Conservation (phyloP, 2,113 vertebrate species). For the Chinchilla lanigera region DNA sequence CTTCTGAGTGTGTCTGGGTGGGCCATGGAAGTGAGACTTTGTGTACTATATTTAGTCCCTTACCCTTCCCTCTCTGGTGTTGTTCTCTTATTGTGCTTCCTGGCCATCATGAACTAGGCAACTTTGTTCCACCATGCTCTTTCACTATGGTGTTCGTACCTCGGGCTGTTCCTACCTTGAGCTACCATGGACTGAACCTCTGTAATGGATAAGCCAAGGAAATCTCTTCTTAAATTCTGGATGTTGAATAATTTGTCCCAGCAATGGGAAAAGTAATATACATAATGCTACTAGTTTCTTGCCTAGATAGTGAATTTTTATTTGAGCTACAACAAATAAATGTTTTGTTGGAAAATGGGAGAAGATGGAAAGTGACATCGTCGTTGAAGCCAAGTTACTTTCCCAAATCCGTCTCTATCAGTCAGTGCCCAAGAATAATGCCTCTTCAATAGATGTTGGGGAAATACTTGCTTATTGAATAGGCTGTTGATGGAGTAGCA, state of each 20-base stretch:
- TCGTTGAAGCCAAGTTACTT: neutral
- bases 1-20: neutral
- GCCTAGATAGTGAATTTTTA: neutral
- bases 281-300: neutral
- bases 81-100: neutral
- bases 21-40: neutral
- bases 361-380: neutral
- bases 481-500: neutral
- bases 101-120: neutral
- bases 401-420: neutral
- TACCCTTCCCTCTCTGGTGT: neutral
- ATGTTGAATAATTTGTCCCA: neutral
- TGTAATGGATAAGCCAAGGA: neutral
- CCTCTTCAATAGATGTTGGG: neutral
- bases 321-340: neutral
- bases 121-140: neutral
- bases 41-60: neutral
- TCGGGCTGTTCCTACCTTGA: neutral
- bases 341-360: neutral
- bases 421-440: neutral
- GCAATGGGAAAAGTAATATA: neutral
- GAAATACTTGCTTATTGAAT: neutral
- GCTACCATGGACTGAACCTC: neutral
- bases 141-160: neutral
- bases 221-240: neutral